Evolutionary conservation across 2,797 vertebrate species (phyloP), one percentile per base, ranked within the genome.

Genomic region (Lophius americanus): DNA sequence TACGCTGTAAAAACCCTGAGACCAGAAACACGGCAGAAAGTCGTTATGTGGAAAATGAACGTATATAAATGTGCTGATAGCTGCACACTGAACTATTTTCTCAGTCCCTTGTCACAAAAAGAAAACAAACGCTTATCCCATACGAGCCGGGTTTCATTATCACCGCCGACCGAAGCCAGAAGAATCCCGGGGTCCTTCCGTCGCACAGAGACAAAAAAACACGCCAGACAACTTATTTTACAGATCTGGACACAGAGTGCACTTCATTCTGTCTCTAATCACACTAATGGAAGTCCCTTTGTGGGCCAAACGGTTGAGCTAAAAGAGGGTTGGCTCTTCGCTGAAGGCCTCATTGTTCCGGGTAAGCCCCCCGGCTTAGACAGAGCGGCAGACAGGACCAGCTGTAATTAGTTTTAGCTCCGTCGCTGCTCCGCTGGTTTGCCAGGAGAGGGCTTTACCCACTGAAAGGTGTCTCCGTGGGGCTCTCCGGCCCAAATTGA

Each of bases 201-300:
- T 74, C 13, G 43, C 63, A 70, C 54, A 75, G 65, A 59, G 82
- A 77, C 73, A 60, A 76, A 74, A 84, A 69, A 74, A 81, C 51
- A 79, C 47, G 75, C 68, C 85, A 82, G 88, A 90, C 83, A 90
- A 89, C 86, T 90, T 80, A 75, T 76, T 23, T 23, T 72, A 51
- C 70, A 80, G 78, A 84, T 79, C 76, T 83, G 75, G 80, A 86
- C 85, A 79, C 85, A 83, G 85, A 89, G 82, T 90, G 85, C 88
- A 88, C 90, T 93, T 91, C 75, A 89, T 92, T 92, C 86, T 83
- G 67, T 88, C 82, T 89, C 89, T 93, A 93, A 94, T 94, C 93
- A 92, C 91, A 75, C 90, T 92, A 93, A 94, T 94, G 92, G 90
- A 92, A 85, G 85, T 79, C 65, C 83, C 82, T 88, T 92, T 93